Percentiles rank a stretch among this genome's conserved stretches.
These are phyloP conservation scores for Eulemur macaco DNA, from an alignment of 2,113 vertebrate species.

Conservation along the genomic window DNA sequence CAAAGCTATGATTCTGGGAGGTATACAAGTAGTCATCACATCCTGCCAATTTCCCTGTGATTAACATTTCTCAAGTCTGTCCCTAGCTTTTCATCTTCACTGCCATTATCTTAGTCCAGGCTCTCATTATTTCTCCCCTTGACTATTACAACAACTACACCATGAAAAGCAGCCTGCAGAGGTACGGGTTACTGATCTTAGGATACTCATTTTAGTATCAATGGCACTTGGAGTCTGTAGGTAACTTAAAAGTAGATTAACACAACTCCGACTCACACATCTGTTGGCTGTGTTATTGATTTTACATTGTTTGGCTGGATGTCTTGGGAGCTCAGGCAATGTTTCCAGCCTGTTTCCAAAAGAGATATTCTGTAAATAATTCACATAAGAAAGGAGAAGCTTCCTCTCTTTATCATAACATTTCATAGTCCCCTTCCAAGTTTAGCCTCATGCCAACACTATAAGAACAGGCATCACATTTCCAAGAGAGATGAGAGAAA, in stretches of 20 bases:
- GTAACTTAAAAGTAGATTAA: conserved; percentile 5
- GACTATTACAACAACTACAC: neutral
- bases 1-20: neutral
- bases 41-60: neutral
- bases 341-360: neutral
- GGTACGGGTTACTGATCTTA: neutral
- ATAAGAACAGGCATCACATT: neutral
- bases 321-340: neutral
- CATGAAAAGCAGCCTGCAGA: neutral
- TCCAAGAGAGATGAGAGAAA: neutral
- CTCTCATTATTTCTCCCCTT: neutral
- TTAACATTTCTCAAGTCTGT: neutral
- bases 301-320: neutral
- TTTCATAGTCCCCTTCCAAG: neutral
- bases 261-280: neutral
- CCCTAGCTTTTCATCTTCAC: neutral
- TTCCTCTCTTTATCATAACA: neutral
- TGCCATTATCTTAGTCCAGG: neutral
- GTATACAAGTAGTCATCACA: neutral
- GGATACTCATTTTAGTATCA: neutral
- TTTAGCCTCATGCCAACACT: neutral
- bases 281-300: neutral
- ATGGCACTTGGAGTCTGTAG: neutral
- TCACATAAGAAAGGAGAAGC: neutral
- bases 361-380: neutral